phyloP scores from a whole-genome alignment of 2,888 invertebrate genomes.

The Autographa pulchrina region DNA sequence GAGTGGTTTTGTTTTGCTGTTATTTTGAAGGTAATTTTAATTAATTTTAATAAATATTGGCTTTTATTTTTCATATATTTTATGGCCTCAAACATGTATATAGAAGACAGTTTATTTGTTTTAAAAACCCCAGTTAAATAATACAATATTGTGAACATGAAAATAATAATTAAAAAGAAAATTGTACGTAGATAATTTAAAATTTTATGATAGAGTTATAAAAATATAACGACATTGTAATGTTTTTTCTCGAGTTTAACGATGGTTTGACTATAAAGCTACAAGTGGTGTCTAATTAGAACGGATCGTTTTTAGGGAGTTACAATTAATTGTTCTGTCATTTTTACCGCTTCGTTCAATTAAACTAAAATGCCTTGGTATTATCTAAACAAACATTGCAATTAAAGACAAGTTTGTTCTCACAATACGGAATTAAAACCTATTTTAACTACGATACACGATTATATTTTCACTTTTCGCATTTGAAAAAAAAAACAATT shows the following conservation, averaged over 20 bases:
- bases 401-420: not conserved
- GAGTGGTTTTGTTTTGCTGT: conserved; percentile 42
- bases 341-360: conserved; percentile 46
- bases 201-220: not conserved
- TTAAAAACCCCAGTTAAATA: not conserved
- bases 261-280: conserved; percentile 31
- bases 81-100: not conserved
- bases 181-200: not conserved
- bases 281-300: conserved; percentile 55
- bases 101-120: not conserved
- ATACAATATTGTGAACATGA: not conserved
- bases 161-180: not conserved
- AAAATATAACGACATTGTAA: not conserved
- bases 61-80: not conserved
- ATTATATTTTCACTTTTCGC: too few relatives aligned
- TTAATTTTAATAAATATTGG: not conserved
- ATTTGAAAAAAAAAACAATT: too few relatives aligned
- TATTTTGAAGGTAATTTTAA: conserved; percentile 35
- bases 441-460: not conserved
- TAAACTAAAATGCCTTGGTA: conserved; percentile 28
- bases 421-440: not conserved
- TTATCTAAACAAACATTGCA: conserved; percentile 22
- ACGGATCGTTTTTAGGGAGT: conserved; percentile 42
- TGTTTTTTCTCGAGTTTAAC: conserved; percentile 16
- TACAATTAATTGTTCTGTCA: conserved; percentile 48